Evolutionary conservation across 2,888 invertebrate species (phyloP).

Genomic region (Bellardia pandia): DNA sequence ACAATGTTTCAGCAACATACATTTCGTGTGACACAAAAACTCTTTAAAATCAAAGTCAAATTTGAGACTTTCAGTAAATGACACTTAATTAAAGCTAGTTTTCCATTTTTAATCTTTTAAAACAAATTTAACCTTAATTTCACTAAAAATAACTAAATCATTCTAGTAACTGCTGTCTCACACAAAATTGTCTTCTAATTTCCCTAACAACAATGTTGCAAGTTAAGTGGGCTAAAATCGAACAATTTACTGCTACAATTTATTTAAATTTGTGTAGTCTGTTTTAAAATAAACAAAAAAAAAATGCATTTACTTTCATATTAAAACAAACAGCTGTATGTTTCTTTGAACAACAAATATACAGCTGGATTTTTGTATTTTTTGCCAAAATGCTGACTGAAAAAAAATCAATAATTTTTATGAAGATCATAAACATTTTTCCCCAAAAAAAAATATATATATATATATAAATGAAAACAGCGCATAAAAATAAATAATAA

Average conservation of each 20-base stretch:
- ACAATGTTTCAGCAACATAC: too few relatives aligned
- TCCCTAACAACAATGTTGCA: slow-evolving; percentile 2
- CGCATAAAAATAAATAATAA: slow-evolving; percentile 38
- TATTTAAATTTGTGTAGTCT: not conserved
- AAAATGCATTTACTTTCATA: slow-evolving; percentile 46
- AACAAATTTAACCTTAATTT: too few relatives aligned
- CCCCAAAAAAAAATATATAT: too few relatives aligned
- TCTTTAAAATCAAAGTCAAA: too few relatives aligned
- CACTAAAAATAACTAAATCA: not conserved
- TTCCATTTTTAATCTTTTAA: too few relatives aligned
- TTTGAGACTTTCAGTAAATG: too few relatives aligned
- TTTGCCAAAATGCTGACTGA: slow-evolving; percentile 16
- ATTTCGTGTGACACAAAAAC: too few relatives aligned
- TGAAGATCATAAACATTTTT: slow-evolving; percentile 43
- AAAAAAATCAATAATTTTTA: slow-evolving; percentile 38
- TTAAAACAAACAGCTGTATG: slow-evolving; percentile 47
- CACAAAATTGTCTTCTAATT: not conserved
- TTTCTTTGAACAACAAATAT: slow-evolving; percentile 27
- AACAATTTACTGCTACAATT: slow-evolving; percentile 2
- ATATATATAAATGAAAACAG: slow-evolving; percentile 49
- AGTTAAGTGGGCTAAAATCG: not conserved
- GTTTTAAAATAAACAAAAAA: slow-evolving; percentile 42
- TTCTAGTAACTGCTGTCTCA: not conserved
- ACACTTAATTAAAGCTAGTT: not conserved
- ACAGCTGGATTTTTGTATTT: slow-evolving; percentile 20